phyloP scores from a whole-genome alignment of 2,797 vertebrate species.

The Peromyscus attwateri region DNA sequence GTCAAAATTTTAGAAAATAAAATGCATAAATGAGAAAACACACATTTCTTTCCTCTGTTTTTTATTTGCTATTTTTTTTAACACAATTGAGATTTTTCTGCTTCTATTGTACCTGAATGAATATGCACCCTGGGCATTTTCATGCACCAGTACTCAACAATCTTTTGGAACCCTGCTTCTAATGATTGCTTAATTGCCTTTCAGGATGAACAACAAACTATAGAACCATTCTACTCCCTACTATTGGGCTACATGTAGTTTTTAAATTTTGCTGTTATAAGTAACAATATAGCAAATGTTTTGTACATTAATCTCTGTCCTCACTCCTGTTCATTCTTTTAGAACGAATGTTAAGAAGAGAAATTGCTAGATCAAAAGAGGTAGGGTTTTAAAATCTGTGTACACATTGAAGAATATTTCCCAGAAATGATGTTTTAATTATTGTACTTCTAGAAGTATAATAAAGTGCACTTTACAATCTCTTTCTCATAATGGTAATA shows the following conservation, averaged over 20 bases:
- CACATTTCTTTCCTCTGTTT: background rate
- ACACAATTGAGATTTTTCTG: constrained; percentile 33
- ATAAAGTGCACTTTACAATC: background rate
- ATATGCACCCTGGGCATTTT: background rate
- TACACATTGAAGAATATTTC: constrained; percentile 18
- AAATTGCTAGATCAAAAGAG: constrained; percentile 41
- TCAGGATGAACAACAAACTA: constrained; percentile 3
- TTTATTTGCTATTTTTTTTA: background rate
- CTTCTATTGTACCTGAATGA: background rate
- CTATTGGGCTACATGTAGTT: background rate
- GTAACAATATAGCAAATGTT: constrained; percentile 58
- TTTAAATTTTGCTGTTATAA: constrained; percentile 46
- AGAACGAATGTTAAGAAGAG: constrained; percentile 29
- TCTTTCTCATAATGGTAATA: background rate
- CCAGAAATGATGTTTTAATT: constrained; percentile 60
- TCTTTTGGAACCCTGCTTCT: background rate
- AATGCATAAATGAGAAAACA: background rate
- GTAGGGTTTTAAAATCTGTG: constrained; percentile 40
- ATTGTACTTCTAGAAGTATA: background rate
- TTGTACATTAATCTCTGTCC: constrained; percentile 69
- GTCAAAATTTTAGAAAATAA: constrained; percentile 50
- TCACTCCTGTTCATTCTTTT: constrained; percentile 3
- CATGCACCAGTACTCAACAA: background rate
- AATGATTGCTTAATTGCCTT: constrained; percentile 50
- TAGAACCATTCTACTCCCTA: background rate